These are phyloP conservation scores for Brachionus manjavacas DNA, from an alignment of 1,140 invertebrate species.

Conservation along the genomic window DNA sequence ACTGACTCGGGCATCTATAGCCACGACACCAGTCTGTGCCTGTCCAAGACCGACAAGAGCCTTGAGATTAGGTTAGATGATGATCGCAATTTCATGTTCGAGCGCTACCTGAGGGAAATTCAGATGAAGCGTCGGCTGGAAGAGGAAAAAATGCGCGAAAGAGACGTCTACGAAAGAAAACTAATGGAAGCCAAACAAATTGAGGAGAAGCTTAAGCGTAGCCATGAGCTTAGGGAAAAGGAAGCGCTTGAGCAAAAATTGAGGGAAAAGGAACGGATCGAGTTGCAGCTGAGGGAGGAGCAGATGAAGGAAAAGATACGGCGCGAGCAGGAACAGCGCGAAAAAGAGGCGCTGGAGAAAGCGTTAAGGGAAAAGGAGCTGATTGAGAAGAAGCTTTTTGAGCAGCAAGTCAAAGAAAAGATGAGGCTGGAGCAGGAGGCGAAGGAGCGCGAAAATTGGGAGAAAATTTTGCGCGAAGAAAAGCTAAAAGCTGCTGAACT, in stretches of 20 bases:
- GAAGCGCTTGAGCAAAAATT: not conserved
- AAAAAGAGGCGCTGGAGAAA: not conserved
- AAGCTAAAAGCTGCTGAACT: not conserved
- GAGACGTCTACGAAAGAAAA: not conserved
- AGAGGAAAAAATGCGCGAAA: not conserved
- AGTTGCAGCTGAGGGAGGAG: not conserved
- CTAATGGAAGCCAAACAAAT: not conserved
- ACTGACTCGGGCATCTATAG: not conserved
- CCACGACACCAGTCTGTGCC: not conserved
- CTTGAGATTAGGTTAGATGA: not conserved
- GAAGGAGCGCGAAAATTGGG: not conserved
- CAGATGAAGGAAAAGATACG: not conserved
- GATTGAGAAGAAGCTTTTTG: not conserved
- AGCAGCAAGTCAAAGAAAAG: not conserved
- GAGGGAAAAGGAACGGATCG: not conserved
- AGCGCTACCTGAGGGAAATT: not conserved
- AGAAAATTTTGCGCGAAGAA: not conserved
- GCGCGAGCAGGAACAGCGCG: not conserved
- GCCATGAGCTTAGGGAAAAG: not conserved
- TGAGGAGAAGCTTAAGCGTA: not conserved
- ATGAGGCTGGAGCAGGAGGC: not conserved
- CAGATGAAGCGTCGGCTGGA: not conserved
- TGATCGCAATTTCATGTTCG: not conserved
- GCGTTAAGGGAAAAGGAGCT: not conserved
- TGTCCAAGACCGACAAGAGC: slow-evolving; percentile 2